Evolutionary conservation across 2,888 invertebrate genomes (phyloP).

Genomic region (Philopedon plagiatum): DNA sequence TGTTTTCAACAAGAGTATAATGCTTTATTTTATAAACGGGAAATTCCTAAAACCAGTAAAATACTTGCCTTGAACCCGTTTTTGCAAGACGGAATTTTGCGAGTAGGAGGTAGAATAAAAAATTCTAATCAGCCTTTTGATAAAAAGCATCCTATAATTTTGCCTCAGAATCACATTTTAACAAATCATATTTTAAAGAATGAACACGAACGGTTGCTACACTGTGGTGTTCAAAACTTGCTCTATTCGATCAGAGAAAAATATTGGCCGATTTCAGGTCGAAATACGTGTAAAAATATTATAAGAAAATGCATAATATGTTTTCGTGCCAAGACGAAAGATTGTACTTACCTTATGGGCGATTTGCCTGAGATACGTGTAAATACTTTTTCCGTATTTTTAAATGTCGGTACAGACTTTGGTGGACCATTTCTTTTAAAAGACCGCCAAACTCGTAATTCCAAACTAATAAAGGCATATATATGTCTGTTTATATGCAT

Average conservation of each 20-base stretch:
- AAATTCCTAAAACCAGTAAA: constrained; percentile 17
- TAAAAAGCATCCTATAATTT: constrained; percentile 46
- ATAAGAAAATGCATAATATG: constrained; percentile 53
- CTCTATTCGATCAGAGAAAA: constrained; percentile 47
- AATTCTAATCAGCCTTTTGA: constrained; percentile 29
- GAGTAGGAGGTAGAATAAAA: constrained; percentile 47
- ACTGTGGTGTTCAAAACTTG: constrained; percentile 44
- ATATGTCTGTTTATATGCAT: constrained; percentile 56
- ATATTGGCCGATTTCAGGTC: constrained; percentile 56
- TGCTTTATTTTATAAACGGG: constrained; percentile 17
- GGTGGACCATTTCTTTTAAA: no score
- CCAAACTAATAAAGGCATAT: constrained; percentile 52
- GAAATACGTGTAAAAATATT: constrained; percentile 52
- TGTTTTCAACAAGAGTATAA: constrained; percentile 28
- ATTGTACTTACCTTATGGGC: constrained; percentile 54
- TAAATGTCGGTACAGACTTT: no score
- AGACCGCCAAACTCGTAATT: no score
- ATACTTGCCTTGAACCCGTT: constrained; percentile 44
- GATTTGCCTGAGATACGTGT: no score
- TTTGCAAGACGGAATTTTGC: constrained; percentile 28
- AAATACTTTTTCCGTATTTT: no score
- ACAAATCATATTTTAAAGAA: constrained; percentile 45
- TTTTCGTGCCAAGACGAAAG: constrained; percentile 48
- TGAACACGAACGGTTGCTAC: constrained; percentile 45
- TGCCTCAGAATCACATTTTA: constrained; percentile 40